Evolutionary conservation across 2,113 vertebrate genomes (phyloP), one percentile per base, ranked within the genome.

Genomic region (Ceyx melanurus): DNA sequence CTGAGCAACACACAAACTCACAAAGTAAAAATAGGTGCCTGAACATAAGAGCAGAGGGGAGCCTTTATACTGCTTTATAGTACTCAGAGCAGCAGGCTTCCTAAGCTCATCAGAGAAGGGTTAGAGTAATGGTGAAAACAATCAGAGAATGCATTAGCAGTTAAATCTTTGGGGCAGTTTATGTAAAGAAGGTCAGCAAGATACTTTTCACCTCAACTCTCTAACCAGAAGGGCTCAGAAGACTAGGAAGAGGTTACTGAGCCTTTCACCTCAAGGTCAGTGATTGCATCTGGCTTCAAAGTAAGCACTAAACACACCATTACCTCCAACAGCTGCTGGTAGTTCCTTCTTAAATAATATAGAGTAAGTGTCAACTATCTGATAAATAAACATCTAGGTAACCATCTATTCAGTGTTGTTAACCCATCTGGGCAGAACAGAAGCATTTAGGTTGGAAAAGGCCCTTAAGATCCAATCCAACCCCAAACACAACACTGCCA

Each of bases 311-410:
- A 92, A 51, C 23, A 86, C 61, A 74, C 28, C 80, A 77, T 91
- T 93, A 61, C 54, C 37, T 86, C 68, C 90, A 33, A 79, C 40
- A 92, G 65, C 50, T 93, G 93, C 64, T 92, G 72, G 65, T 80
- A 91, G 54, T 37, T 85, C 57, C 94, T 73, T 76, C 53, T 56
- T 86, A 83, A 95, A 90, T 64, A 84, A 86, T 53, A 56, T 40
- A 35, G 56, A 82, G 15, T 31, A 74, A 26, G 26, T 84, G 58
- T 83, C 79, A 74, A 37, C 42, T 92, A 89, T 92, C 51, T 83
- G 57, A 58, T 75, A 70, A 94, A 73, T 15, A 93, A 66, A 51
- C 76, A 33, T 62, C 67, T 75, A 40, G 31, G 11, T 80, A 71
- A 89, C 82, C 56, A 86, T 28, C 48, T 67, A 26, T 64, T 82